Percentiles rank a stretch among this genome's conserved stretches.
Evolutionary conservation across 2,797 vertebrate genomes (phyloP).

Genomic region (Rhinogobio ventralis): DNA sequence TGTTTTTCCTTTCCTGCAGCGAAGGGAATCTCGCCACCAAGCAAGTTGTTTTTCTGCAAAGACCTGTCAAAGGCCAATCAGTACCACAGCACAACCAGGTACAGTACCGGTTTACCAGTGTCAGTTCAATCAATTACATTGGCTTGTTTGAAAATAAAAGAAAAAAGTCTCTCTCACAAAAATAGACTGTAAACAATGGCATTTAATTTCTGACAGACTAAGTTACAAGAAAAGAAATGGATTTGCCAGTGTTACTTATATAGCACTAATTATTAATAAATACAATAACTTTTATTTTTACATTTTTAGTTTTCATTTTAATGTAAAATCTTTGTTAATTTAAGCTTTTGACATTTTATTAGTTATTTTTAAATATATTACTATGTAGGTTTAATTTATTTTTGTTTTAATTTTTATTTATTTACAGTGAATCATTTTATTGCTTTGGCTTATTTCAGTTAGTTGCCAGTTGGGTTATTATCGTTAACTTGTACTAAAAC

Average conservation of each 20-base stretch:
- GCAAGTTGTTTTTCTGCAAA: constrained; percentile 94
- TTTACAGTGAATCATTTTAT: background rate
- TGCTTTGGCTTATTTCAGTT: background rate
- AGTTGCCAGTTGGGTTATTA: background rate
- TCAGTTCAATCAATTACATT: background rate
- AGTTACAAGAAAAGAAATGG: too few species aligned
- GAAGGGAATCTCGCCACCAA: constrained; percentile 96
- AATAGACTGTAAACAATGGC: too few species aligned
- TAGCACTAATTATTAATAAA: background rate
- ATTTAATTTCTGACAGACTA: too few species aligned
- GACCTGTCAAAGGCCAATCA: constrained; percentile 76
- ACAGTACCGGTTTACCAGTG: background rate
- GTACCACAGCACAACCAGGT: constrained; percentile 69
- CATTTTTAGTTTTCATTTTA: background rate
- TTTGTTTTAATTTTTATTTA: background rate
- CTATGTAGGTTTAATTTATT: background rate
- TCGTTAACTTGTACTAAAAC: background rate
- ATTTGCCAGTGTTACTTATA: background rate
- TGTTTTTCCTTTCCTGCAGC: constrained; percentile 72
- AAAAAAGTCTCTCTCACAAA: too few species aligned
- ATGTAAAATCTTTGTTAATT: background rate
- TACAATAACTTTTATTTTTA: background rate
- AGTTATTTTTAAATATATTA: background rate
- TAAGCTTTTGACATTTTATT: background rate
- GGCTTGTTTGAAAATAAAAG: too few species aligned